phyloP scores from a whole-genome alignment of 2,888 invertebrate species.

The Agonopterix heracliana region DNA sequence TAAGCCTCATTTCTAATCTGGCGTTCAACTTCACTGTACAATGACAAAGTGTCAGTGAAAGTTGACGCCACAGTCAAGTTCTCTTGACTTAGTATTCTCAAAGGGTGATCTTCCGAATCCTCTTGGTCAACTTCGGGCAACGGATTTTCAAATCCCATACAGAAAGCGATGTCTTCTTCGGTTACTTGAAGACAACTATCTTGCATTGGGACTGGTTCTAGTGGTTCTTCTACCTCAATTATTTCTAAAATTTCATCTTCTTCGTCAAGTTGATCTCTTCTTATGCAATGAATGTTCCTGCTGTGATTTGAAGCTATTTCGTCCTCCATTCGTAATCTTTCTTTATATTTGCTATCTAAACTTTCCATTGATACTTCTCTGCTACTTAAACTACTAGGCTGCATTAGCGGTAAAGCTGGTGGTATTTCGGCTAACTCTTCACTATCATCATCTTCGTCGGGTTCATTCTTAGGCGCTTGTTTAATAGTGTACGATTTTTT shows the following conservation, averaged over 20 bases:
- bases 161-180: slow-evolving; percentile 93
- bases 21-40: slow-evolving; percentile 80
- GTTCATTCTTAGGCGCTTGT: slow-evolving; percentile 59
- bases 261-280: slow-evolving; percentile 56
- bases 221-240: slow-evolving; percentile 86
- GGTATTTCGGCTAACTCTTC: slow-evolving; percentile 87
- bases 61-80: slow-evolving; percentile 94
- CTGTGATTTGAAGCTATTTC: slow-evolving; percentile 74
- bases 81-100: slow-evolving; percentile 92
- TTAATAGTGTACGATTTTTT: slow-evolving; percentile 43
- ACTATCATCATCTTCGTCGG: slow-evolving; percentile 85
- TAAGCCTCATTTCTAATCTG: slow-evolving; percentile 79
- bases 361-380: slow-evolving; percentile 90
- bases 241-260: slow-evolving; percentile 87
- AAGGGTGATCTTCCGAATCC: slow-evolving; percentile 86
- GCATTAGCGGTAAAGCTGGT: slow-evolving; percentile 87
- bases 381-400: slow-evolving; percentile 82
- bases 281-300: slow-evolving; percentile 72
- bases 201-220: slow-evolving; percentile 90
- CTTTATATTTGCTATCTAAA: slow-evolving; percentile 84
- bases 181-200: slow-evolving; percentile 93
- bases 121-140: slow-evolving; percentile 84
- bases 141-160: slow-evolving; percentile 86
- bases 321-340: slow-evolving; percentile 79
- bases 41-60: slow-evolving; percentile 84